Percentiles rank a stretch among this genome's conserved stretches.
phyloP scores from a whole-genome alignment of 1,140 invertebrate species.

The Drosophila erecta region DNA sequence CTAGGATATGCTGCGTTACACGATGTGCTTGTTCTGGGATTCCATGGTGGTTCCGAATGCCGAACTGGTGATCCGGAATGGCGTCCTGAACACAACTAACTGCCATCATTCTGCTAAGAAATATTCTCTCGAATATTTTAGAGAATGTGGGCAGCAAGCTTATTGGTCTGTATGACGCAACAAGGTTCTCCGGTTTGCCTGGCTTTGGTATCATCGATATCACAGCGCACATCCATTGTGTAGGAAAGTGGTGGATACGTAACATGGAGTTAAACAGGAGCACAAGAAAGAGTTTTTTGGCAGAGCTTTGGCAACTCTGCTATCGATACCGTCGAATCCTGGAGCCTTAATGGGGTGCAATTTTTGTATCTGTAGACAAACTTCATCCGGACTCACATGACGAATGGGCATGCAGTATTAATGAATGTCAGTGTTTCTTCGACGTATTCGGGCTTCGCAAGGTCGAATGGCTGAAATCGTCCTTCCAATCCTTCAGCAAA shows the following conservation, averaged over 20 bases:
- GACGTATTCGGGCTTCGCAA: no score
- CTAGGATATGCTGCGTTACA: neutral
- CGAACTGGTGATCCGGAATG: neutral
- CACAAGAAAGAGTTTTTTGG: no score
- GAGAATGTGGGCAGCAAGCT: neutral
- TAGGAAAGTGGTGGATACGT: neutral
- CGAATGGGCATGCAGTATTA: neutral
- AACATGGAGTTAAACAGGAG: neutral
- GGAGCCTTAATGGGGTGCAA: no score
- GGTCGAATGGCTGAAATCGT: no score
- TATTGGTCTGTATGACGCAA: neutral
- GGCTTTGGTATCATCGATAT: conserved; percentile 1
- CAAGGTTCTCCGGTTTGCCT: neutral
- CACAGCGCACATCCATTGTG: neutral
- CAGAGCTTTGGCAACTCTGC: no score
- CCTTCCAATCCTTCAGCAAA: no score
- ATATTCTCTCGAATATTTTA: neutral
- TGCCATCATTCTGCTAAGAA: neutral
- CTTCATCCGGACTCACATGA: no score
- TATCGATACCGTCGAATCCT: no score
- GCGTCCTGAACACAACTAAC: neutral
- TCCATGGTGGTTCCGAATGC: neutral
- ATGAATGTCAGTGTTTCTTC: no score
- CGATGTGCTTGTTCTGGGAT: neutral
- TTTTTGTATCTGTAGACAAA: no score